Base-by-base conservation (phyloP, 2,797 vertebrate species). In the Monodelphis domestica region DNA sequence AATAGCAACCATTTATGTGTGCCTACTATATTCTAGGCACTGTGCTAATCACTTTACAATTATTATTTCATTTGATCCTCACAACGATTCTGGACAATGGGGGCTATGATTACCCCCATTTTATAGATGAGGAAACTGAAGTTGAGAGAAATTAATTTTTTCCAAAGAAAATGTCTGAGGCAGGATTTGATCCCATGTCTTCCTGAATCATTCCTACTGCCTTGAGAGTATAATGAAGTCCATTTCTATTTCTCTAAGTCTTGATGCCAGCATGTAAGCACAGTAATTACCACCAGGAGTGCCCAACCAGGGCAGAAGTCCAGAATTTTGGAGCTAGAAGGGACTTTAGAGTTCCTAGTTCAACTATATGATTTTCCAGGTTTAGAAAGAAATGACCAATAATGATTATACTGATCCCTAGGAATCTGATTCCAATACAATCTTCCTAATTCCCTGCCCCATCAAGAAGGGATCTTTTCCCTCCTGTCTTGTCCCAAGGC, bases 401-500 rank as follows among this genome's bases (percentile, higher is more conserved):
- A 45, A 45, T 84, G 38, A 24, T 84, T 30, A 84, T 50, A 26
- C 17, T 50, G 38, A 84, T 84, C 21, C 33, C 38, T 38, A 70
- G 5, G 33, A 15, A 17, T n/a, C 12, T 70, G n/a, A 15, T n/a
- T 38, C 4, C 26, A 78, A 78, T 24, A 78, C 63, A 38, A 11
- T 78, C n/a, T 63, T 59, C 33, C 14, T 70, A 63, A 70, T 70
- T 70, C n/a, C n/a, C 63, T 78, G 45, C 17, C 21, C 38, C 70
- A 45, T 45, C 70, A 78, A 45, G 21, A 96, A 88, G 91, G 87
- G 14, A 6, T 33, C 1, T 4, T 84, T 30, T 33, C 56, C 51
- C 50, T 59, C 84, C 93, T 88, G 28, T 21, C 11, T 59, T 57
- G 89, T 91, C 95, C 87, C 87, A 89, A 15, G 51, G 92, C 52